Conservation (phyloP, 2,113 vertebrate genomes). For the Apistogramma diplotaenia region DNA sequence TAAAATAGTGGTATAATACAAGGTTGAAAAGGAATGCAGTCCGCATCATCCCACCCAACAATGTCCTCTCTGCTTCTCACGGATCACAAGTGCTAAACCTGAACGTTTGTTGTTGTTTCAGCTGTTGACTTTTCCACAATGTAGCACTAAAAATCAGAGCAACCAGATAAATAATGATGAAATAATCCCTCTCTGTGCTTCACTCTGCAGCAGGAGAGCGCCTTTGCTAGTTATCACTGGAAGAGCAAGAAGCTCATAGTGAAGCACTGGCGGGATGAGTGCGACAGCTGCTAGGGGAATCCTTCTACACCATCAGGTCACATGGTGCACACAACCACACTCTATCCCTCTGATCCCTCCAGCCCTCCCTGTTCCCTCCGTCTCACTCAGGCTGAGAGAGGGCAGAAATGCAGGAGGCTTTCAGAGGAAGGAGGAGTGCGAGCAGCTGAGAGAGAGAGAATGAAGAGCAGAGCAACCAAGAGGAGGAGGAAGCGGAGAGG, state of each 20-base stretch:
- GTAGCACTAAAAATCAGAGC: too few relatives aligned
- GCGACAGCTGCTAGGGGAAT: slow-evolving; percentile 70
- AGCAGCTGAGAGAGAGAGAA: slow-evolving; percentile 21
- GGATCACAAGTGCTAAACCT: too few relatives aligned
- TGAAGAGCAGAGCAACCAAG: neutral
- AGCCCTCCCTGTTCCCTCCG: slow-evolving; percentile 30
- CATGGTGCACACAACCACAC: slow-evolving; percentile 47
- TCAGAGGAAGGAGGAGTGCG: neutral
- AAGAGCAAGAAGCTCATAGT: slow-evolving; percentile 7
- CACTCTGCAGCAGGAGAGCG: neutral
- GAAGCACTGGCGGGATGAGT: slow-evolving; percentile 52
- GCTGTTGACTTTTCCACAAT: too few relatives aligned
- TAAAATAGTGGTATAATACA: too few relatives aligned
- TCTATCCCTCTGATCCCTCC: slow-evolving; percentile 68
- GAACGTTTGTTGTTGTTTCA: too few relatives aligned
- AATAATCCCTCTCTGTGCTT: neutral
- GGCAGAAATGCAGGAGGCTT: slow-evolving; percentile 30
- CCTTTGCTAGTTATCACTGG: slow-evolving; percentile 17
- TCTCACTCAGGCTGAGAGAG: slow-evolving; percentile 59
- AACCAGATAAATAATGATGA: neutral
- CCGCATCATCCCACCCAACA: too few relatives aligned
- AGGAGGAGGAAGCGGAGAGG: slow-evolving; percentile 48
- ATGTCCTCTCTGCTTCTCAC: too few relatives aligned
- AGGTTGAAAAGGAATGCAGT: too few relatives aligned
- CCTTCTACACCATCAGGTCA: slow-evolving; percentile 65